Conservation (phyloP, 2,888 invertebrate genomes). For the Tetranychus truncatus region DNA sequence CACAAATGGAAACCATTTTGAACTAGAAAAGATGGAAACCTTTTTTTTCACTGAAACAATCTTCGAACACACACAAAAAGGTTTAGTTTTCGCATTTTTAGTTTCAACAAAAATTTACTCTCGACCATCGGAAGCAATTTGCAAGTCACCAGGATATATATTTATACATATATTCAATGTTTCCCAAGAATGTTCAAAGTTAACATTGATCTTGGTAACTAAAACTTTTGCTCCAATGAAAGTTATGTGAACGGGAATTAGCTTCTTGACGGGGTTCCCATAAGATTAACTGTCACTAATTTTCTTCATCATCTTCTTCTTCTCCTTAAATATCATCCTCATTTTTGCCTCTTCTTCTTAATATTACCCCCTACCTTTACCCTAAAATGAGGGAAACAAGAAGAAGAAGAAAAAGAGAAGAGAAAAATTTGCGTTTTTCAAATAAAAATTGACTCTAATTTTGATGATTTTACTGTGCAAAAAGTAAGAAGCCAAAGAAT, state of each 20-base stretch:
- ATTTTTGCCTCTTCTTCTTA: not conserved
- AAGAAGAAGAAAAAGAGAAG: not conserved
- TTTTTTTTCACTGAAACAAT: too few species aligned
- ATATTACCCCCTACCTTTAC: too few species aligned
- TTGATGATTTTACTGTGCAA: not conserved
- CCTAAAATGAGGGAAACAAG: not conserved
- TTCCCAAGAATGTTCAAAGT: not conserved
- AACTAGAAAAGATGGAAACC: too few species aligned
- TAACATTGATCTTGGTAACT: not conserved
- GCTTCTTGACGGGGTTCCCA: not conserved
- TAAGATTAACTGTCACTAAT: constrained; percentile 1
- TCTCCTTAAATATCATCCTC: not conserved
- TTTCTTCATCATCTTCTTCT: not conserved
- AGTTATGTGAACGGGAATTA: not conserved
- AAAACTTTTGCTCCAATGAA: not conserved
- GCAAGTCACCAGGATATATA: not conserved
- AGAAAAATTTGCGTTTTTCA: constrained; percentile 2
- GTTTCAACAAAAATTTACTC: too few species aligned
- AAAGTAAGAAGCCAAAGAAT: not conserved
- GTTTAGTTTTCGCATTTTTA: too few species aligned
- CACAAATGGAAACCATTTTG: too few species aligned
- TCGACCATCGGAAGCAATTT: not conserved
- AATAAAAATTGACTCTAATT: not conserved
- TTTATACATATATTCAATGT: not conserved
- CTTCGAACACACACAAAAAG: too few species aligned